Conservation (phyloP, 2,888 invertebrate genomes). For the Melolontha melolontha region DNA sequence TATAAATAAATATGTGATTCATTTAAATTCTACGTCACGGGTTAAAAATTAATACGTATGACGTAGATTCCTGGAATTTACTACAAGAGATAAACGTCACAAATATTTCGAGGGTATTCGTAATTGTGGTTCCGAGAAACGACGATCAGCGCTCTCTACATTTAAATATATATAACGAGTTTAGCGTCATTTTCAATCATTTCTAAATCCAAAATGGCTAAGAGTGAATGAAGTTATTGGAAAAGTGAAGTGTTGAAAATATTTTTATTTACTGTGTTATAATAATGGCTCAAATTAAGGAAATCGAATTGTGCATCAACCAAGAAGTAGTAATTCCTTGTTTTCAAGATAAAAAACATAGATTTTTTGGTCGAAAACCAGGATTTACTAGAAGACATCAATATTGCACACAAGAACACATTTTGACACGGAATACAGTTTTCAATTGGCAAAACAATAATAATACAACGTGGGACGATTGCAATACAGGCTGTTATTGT, state of each 20-base stretch:
- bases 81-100: background rate
- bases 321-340: slow-evolving; percentile 25
- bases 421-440: too few species aligned
- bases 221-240: slow-evolving; percentile 35
- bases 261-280: slow-evolving; percentile 6
- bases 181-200: background rate
- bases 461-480: slow-evolving; percentile 24
- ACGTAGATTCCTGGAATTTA: background rate
- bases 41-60: too few species aligned
- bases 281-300: slow-evolving; percentile 39
- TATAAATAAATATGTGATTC: too few species aligned
- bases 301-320: slow-evolving; percentile 18
- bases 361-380: slow-evolving; percentile 27
- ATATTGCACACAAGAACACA: background rate
- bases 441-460: background rate
- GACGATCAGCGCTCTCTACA: slow-evolving; percentile 3
- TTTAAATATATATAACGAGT: too few species aligned
- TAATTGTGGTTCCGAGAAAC: background rate
- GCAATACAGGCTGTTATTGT: slow-evolving; percentile 16
- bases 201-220: slow-evolving; percentile 32
- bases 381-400: slow-evolving; percentile 13
- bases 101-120: slow-evolving; percentile 1
- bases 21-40: too few species aligned
- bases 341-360: slow-evolving; percentile 29
- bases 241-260: slow-evolving; percentile 23